A percentile compares a stretch with the other conserved stretches of the same genome.
Evolutionary conservation across 2,797 vertebrate species (phyloP).

Genomic region (Gobio occitaniae): DNA sequence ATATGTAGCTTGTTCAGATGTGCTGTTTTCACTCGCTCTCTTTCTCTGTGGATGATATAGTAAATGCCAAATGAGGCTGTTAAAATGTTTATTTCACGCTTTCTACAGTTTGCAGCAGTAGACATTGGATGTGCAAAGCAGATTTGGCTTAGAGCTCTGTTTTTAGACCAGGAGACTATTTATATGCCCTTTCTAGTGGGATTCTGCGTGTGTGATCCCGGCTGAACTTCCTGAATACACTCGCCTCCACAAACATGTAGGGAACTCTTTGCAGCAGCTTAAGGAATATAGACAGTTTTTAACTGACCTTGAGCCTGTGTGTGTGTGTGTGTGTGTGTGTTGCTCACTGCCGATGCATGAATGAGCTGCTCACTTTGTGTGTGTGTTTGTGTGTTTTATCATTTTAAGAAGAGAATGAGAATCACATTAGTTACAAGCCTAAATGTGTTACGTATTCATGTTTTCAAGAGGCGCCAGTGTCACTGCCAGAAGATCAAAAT

Average conservation of each 20-base stretch:
- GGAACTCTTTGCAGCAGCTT: neutral
- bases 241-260: constrained; percentile 19
- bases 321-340: neutral
- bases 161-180: constrained; percentile 69
- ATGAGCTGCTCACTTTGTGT: too few relatives aligned
- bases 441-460: neutral
- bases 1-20: neutral
- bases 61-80: neutral
- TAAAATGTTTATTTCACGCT: neutral
- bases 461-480: neutral
- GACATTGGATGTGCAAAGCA: constrained; percentile 71
- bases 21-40: neutral
- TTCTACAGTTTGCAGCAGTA: constrained; percentile 16
- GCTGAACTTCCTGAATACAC: constrained; percentile 63
- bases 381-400: neutral
- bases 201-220: constrained; percentile 67
- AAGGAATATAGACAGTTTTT: neutral
- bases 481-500: neutral
- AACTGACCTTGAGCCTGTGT: neutral
- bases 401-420: neutral
- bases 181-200: constrained; percentile 70
- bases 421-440: neutral
- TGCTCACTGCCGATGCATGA: neutral
- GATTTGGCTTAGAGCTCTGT: constrained; percentile 69
- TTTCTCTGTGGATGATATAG: constrained; percentile 8